Evolutionary conservation across 2,797 vertebrate genomes (phyloP).

Genomic region (Cephalopachus bancanus): DNA sequence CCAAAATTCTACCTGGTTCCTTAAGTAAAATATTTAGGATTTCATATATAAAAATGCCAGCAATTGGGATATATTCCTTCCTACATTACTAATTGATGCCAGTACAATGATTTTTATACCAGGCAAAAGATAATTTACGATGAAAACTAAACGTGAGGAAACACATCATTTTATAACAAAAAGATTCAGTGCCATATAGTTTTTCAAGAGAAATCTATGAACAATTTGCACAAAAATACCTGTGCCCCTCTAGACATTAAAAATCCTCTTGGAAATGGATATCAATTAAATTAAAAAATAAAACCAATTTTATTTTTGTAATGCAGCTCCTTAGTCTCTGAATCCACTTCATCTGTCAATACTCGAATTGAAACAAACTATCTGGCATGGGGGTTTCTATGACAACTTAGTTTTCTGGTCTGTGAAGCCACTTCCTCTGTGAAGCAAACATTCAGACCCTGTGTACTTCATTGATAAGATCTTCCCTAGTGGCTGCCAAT

Average conservation of each 20-base stretch:
- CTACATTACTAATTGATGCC: neutral
- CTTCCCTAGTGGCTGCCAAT: constrained; percentile 49
- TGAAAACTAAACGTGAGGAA: constrained; percentile 46
- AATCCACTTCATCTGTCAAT: constrained; percentile 60
- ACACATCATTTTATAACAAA: constrained; percentile 42
- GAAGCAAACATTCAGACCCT: constrained; percentile 70
- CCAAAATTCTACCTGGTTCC: neutral
- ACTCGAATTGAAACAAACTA: constrained; percentile 64
- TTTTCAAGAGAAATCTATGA: constrained; percentile 54
- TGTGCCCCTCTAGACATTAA: neutral
- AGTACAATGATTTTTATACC: constrained; percentile 28
- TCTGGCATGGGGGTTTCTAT: constrained; percentile 69
- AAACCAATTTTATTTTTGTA: neutral
- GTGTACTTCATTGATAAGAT: constrained; percentile 73
- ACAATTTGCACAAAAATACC: neutral
- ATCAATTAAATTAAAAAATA: constrained; percentile 44
- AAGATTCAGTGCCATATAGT: neutral
- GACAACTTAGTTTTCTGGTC: constrained; percentile 74
- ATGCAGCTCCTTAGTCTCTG: constrained; percentile 41
- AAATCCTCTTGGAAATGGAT: constrained; percentile 49
- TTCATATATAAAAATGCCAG: neutral
- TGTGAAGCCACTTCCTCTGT: constrained; percentile 63
- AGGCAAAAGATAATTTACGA: constrained; percentile 41
- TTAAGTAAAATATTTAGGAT: constrained; percentile 6
- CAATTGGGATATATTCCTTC: neutral